A percentile compares a stretch with the other conserved stretches of the same genome.
These are phyloP conservation scores for Gadopsis marmoratus DNA, from an alignment of 2,797 vertebrate genomes.

Conservation along the genomic window DNA sequence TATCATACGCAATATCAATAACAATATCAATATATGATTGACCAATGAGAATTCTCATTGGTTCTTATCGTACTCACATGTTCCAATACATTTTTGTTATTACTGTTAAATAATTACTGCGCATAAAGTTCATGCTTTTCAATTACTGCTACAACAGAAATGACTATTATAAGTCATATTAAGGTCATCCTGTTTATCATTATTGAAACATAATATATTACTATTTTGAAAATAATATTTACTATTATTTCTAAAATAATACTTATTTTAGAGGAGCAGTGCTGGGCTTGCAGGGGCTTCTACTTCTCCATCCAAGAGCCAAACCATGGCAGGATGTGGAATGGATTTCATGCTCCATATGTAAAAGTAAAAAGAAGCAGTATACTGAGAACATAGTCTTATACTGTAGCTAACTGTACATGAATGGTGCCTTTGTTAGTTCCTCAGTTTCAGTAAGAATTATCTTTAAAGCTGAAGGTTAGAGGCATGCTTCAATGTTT, in stretches of 20 bases:
- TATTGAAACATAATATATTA: background rate
- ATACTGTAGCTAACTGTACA: background rate
- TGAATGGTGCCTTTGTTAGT: background rate
- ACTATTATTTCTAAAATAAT: background rate
- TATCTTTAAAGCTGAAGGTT: background rate
- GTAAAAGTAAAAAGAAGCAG: background rate
- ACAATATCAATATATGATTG: too few species aligned
- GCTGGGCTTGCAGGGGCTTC: background rate
- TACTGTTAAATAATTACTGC: background rate
- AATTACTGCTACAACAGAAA: background rate
- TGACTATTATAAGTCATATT: background rate
- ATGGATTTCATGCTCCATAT: constrained; percentile 4
- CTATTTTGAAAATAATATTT: too few species aligned
- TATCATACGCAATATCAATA: too few species aligned
- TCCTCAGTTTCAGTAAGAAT: constrained; percentile 1
- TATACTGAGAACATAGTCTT: background rate
- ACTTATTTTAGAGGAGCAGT: background rate
- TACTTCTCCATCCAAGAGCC: background rate
- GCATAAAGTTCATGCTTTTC: background rate
- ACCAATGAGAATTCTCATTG: background rate
- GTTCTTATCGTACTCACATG: background rate
- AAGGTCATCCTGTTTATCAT: background rate
- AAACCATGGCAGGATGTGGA: background rate
- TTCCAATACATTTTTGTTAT: background rate
- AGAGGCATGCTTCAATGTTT: background rate